Evolutionary conservation across 2,113 vertebrate genomes (phyloP), one percentile per base, ranked within the genome.

Genomic region (Corythaeola cristata): DNA sequence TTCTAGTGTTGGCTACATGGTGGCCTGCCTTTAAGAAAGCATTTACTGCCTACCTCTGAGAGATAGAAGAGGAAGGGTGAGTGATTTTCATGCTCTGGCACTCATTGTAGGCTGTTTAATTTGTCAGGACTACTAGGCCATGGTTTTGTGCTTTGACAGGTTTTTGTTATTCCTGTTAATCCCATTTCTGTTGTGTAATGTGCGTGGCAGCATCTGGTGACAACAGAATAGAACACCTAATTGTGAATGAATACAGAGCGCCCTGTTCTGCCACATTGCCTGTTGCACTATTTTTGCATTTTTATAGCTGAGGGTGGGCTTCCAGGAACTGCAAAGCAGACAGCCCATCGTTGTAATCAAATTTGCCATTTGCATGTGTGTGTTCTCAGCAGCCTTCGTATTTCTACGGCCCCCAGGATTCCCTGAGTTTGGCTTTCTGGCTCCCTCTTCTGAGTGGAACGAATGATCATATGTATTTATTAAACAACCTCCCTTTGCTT

Each of bases 171-270:
- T 97, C 94, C 87, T 95, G 81, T 91, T 96, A 97, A 97, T 97
- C 97, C 97, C 96, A 97, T 92, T 97, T 97, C 97, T 97, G 97
- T 97, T 97, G 96, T 91, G 96, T 97, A 97, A 97, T 96, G 96
- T 97, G 96, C 92, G 89, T 97, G 95, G 95, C 95, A 97, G 96
- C 96, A 96, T 97, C 97, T 97, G 95, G 94, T 97, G 97, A 96
- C 96, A 97, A 97, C 96, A 97, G 97, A 97, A 97, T 95, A 96
- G 95, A 97, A 97, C 97, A 97, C 92, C 97, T 97, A 97, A 97
- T 97, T 97, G 95, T 97, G 95, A 97, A 95, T 97, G 97, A 97
- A 97, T 96, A 85, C 94, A 88, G 90, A 95, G 77, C 71, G 66
- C 92, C 96, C 89, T 97, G 92, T 95, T 96, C 95, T 96, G 94